Evolutionary conservation across 2,888 invertebrate genomes (phyloP), one percentile per base, ranked within the genome.

Genomic region (Diaperis boleti): DNA sequence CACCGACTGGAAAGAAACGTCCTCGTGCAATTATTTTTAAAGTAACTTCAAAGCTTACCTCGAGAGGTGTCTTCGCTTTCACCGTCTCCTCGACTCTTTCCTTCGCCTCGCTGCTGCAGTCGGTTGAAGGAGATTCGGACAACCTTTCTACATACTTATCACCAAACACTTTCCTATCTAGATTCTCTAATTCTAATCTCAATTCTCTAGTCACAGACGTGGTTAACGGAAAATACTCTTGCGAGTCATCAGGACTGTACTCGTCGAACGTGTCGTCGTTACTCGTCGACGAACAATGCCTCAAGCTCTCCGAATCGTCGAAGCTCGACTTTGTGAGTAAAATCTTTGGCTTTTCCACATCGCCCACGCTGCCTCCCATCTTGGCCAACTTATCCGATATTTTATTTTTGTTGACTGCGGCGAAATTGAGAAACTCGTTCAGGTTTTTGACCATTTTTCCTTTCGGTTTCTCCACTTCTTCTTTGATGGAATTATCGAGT

Each of bases 171-270:
- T 92, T 93, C 5, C 93, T 85, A 80, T 94, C 93, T 71, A 94
- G 83, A 77, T 92, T 93, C 75, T 94, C 94, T 66, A 94, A 79
- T 79, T 94, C 94, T 44, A 94, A 84, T 72, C 91, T 86, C 72
- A 94, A 81, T 78, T 94, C 94, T 72, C 92, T 86, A 0, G 94
- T 94, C 83, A 94, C 92, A 1, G 94, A 92, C 2, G 92, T 94
- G 0, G 92, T 92, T 89, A 95, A 91, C 1, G 94, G 93, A 76
- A 91, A 92, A 78, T 93, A 94, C 76, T 91, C 91, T 70, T 92
- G 90, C 1, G 90, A 89, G 78, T 93, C 92, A 70, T 92, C 92
- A 0, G 92, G 91, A 66, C 92, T 92, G 70, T 87, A 87, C 44
- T 87, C 59, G 60, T 88, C 87, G 67, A 85, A 80, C 1, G 80